A percentile compares a stretch with the other conserved stretches of the same genome.
phyloP scores from a whole-genome alignment of 2,797 vertebrate species.

The Morus bassanus region DNA sequence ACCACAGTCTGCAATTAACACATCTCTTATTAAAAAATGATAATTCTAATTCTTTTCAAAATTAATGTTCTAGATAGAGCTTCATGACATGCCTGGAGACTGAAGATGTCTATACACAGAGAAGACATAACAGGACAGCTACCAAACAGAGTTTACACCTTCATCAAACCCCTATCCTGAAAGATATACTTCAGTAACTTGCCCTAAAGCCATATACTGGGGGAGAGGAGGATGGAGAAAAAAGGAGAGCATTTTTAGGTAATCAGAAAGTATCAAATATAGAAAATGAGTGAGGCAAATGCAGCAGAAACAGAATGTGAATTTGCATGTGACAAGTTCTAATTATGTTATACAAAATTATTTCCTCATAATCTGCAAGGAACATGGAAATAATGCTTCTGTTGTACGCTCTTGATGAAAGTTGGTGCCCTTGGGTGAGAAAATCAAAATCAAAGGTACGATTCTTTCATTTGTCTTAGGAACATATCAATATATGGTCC shows the following conservation, averaged over 20 bases:
- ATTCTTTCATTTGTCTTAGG: not conserved
- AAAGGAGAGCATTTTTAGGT: not conserved
- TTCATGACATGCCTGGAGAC: not conserved
- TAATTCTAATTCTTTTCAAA: not conserved
- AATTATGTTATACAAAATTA: not conserved
- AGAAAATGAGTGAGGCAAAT: not conserved
- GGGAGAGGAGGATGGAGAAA: not conserved
- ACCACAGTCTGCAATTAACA: not conserved
- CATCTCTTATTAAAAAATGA: not conserved
- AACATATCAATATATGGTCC: not conserved
- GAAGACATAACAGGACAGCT: fast-evolving
- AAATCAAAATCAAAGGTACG: not conserved
- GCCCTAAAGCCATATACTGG: not conserved
- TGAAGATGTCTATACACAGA: not conserved
- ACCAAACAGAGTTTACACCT: not conserved
- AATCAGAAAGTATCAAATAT: not conserved
- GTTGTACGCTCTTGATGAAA: not conserved
- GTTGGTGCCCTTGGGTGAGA: not conserved
- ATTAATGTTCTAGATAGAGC: not conserved
- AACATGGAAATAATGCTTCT: not conserved
- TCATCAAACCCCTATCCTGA: not conserved
- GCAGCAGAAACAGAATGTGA: not conserved
- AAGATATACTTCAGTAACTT: not conserved
- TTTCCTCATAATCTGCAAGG: not conserved
- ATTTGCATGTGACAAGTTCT: not conserved